phyloP scores from a whole-genome alignment of 2,888 invertebrate genomes.

The Teinopalpus imperialis region DNA sequence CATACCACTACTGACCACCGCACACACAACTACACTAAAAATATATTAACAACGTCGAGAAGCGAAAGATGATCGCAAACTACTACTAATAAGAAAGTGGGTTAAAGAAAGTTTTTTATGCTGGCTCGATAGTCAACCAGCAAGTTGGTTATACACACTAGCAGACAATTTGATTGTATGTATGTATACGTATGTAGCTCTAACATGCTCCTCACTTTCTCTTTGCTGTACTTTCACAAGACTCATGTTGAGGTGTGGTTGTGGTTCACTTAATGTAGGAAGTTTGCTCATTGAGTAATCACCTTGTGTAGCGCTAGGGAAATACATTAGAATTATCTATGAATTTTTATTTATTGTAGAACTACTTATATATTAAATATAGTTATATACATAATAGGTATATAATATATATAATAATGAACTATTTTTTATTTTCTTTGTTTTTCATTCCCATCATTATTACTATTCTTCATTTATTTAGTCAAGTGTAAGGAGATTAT shows the following conservation, averaged over 20 bases:
- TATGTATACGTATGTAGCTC: slow-evolving; percentile 52
- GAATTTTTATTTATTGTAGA: neutral
- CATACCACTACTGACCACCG: slow-evolving; percentile 70
- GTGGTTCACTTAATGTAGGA: slow-evolving; percentile 65
- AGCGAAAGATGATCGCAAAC: slow-evolving; percentile 69
- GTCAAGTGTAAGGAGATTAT: slow-evolving; percentile 16
- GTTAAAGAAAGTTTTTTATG: slow-evolving; percentile 81
- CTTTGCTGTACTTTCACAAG: slow-evolving; percentile 79
- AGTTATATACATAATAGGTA: too few species aligned
- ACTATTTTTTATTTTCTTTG: too few species aligned
- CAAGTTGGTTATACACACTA: slow-evolving; percentile 64
- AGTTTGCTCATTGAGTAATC: slow-evolving; percentile 48
- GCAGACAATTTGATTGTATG: slow-evolving; percentile 45
- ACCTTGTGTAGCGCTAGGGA: slow-evolving; percentile 20
- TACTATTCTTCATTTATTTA: neutral
- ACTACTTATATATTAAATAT: neutral
- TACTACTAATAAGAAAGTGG: slow-evolving; percentile 69
- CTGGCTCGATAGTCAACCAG: slow-evolving; percentile 59
- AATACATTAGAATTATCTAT: too few species aligned
- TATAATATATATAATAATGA: too few species aligned
- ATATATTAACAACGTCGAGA: slow-evolving; percentile 59
- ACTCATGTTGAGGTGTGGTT: slow-evolving; percentile 57
- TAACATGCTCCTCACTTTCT: slow-evolving; percentile 77
- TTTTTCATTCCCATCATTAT: too few species aligned
- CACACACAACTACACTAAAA: slow-evolving; percentile 68